These are phyloP conservation scores for Sinhomidia bicolor DNA, from an alignment of 2,888 invertebrate genomes.

Conservation along the genomic window DNA sequence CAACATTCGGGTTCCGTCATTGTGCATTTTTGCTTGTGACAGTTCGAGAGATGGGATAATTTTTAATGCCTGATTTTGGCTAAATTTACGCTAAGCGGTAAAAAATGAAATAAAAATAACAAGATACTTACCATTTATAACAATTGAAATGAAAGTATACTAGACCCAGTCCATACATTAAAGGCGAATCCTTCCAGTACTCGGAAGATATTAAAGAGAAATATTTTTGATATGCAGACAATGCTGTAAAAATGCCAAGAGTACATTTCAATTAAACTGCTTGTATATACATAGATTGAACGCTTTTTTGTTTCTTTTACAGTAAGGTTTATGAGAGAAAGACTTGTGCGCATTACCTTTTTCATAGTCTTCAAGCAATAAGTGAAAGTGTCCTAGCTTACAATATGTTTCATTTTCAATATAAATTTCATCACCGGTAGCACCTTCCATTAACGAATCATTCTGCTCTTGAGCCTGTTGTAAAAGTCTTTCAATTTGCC, in stretches of 20 bases:
- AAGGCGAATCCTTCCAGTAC: constrained; percentile 94
- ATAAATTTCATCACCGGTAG: constrained; percentile 72
- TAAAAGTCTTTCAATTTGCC: constrained; percentile 92
- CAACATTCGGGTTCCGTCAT: no score
- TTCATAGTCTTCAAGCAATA: constrained; percentile 94
- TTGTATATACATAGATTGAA: no score
- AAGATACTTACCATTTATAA: constrained; percentile 97
- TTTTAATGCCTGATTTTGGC: no score
- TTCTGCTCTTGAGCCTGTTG: constrained; percentile 89
- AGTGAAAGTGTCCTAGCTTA: constrained; percentile 97
- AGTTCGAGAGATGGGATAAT: no score
- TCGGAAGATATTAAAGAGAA: constrained; percentile 87
- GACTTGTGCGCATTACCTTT: constrained; percentile 93
- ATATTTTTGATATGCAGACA: constrained; percentile 98
- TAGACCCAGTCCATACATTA: constrained; percentile 96
- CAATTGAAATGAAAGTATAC: constrained; percentile 98
- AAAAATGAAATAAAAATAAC: no score
- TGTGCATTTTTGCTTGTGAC: no score
- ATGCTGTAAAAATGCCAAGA: constrained; percentile 88
- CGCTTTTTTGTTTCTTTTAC: no score
- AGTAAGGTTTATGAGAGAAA: no score
- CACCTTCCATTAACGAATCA: constrained; percentile 80
- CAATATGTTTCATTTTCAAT: constrained; percentile 96
- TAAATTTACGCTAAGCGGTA: no score
- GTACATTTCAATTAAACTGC: no score